Evolutionary conservation across 2,113 vertebrate species (phyloP), one percentile per base, ranked within the genome.

Genomic region (Cichladusa arquata): DNA sequence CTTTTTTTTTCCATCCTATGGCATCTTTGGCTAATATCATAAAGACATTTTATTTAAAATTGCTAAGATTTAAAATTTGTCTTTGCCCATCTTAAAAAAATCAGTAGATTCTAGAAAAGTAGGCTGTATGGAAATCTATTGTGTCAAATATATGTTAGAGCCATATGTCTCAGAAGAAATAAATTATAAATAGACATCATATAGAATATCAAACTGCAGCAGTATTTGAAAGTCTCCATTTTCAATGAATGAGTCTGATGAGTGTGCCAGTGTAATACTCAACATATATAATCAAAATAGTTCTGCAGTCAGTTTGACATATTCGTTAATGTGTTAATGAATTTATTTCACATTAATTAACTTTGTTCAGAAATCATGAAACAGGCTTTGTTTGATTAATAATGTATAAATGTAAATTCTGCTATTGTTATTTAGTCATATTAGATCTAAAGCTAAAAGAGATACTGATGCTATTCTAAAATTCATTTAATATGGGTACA

Each of bases 291-390:
- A 34, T 72, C 65, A 45, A 25, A 42, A 57, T 66, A 86, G 44
- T 94, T 97, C 69, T 93, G 34, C 90, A 94, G 23, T 67, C 36
- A 67, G 3, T 53, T 54, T 44, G 91, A 71, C 29, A 19, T 90
- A 73, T 76, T 78, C 28, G 60, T 77, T 64, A 62, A 36, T 29
- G 81, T 51, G 47, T 81, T 81, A 88, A 26, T 38, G 12, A 90
- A 92, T 94, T 73, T 95, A 26, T 87, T 94, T 94, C 40, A 66
- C 48, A 82, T 81, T 26, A 93, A 91, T 50, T 89, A 87, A 86
- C 58, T 69, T 28, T 42, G 15, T 56, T 26, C 19, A 84, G 74
- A 76, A 72, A 64, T 67, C 31, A 28, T 83, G 77, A 72, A 95
- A 33, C 26, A 57, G 60, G 31, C 34, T 92, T 81, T 65, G 40